Evolutionary conservation across 2,888 invertebrate genomes (phyloP).

Genomic region (Blastobasis adustella): DNA sequence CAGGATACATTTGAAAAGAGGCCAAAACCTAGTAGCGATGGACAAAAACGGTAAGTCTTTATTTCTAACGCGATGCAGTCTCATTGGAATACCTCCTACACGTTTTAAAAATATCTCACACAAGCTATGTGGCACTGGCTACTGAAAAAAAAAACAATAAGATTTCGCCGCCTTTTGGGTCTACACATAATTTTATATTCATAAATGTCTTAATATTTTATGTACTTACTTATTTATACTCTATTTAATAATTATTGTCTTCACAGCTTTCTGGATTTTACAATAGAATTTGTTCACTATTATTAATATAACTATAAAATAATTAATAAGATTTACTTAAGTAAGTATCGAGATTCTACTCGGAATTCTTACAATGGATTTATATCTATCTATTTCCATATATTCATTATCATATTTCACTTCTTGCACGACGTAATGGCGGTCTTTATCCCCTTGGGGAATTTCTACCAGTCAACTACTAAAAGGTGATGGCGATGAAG

Average conservation of each 20-base stretch:
- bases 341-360: too few species aligned
- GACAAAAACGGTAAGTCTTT: conserved; percentile 91
- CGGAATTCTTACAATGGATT: too few species aligned
- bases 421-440: conserved; percentile 7
- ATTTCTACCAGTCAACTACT: not conserved
- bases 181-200: too few species aligned
- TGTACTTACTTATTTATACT: too few species aligned
- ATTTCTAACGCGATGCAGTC: not conserved
- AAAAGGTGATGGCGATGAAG: too few species aligned
- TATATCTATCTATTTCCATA: not conserved
- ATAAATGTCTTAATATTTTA: not conserved
- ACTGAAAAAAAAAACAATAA: not conserved
- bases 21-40: conserved; percentile 92
- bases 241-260: too few species aligned
- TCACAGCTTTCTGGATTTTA: not conserved
- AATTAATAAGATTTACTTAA: too few species aligned
- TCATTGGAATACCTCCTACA: too few species aligned
- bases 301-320: not conserved
- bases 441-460: conserved; percentile 5
- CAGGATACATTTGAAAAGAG: conserved; percentile 90
- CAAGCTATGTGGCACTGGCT: too few species aligned
- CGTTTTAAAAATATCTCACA: too few species aligned
- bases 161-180: not conserved
- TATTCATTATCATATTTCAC: conserved; percentile 11
- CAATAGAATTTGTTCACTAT: not conserved